phyloP scores from a whole-genome alignment of 2,888 invertebrate species.

The Leptura quadrifasciata region DNA sequence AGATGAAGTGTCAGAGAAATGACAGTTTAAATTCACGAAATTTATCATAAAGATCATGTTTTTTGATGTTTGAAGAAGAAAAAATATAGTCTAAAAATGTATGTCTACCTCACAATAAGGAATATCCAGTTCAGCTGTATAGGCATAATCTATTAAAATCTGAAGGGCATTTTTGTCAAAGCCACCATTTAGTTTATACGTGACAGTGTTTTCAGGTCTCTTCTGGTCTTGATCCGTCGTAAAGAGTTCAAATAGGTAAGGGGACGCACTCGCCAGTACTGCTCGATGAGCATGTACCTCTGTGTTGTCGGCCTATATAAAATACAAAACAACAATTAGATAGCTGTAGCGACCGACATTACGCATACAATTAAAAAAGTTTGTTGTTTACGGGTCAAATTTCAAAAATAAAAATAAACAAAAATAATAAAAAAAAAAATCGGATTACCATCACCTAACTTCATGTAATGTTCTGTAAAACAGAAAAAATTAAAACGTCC shows the following conservation, averaged over 20 bases:
- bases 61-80: too few species aligned
- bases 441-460: constrained; percentile 70
- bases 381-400: constrained; percentile 42
- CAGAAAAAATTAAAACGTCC: constrained; percentile 72
- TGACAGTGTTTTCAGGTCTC: constrained; percentile 74
- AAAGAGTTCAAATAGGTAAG: constrained; percentile 85
- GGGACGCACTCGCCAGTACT: constrained; percentile 86
- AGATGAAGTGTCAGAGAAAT: too few species aligned
- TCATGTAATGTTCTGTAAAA: constrained; percentile 71
- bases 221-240: constrained; percentile 76
- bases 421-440: constrained; percentile 59
- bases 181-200: constrained; percentile 80
- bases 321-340: constrained; percentile 59
- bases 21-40: too few species aligned
- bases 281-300: constrained; percentile 88
- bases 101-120: constrained; percentile 73
- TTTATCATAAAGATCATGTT: too few species aligned
- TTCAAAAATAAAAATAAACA: constrained; percentile 55
- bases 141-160: constrained; percentile 87
- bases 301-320: constrained; percentile 78
- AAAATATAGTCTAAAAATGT: not conserved
- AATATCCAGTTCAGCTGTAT: constrained; percentile 82
- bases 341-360: constrained; percentile 29
- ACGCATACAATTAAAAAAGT: constrained; percentile 27
- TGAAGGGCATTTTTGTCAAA: constrained; percentile 83